These are phyloP conservation scores for Cervus canadensis DNA, from an alignment of 2,113 vertebrate genomes.

Conservation along the genomic window DNA sequence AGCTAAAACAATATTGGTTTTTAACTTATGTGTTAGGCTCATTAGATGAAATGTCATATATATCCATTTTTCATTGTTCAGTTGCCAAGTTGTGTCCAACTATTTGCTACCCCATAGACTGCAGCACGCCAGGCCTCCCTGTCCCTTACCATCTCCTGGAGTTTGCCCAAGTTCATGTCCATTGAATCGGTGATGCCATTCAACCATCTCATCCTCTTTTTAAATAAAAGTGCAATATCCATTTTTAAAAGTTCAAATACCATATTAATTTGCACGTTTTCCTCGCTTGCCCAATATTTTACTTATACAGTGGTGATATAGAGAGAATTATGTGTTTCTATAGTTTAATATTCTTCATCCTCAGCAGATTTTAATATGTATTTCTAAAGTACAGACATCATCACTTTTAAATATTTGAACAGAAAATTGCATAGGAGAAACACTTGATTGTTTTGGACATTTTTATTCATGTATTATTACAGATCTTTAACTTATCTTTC, in stretches of 20 bases:
- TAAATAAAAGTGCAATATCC: not conserved
- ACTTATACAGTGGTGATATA: not conserved
- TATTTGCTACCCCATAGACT: not conserved
- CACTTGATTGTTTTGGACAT: not conserved
- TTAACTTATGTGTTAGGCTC: not conserved
- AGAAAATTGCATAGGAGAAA: not conserved
- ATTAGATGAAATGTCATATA: not conserved
- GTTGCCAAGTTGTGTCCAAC: not conserved
- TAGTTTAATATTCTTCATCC: not conserved
- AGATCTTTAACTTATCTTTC: conserved; percentile 7
- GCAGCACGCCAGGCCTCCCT: not conserved
- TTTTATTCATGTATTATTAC: not conserved
- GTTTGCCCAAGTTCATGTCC: not conserved
- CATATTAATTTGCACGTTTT: not conserved
- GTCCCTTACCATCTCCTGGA: not conserved
- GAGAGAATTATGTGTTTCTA: not conserved
- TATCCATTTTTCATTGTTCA: not conserved
- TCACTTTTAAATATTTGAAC: conserved; percentile 9
- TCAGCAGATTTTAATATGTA: not conserved
- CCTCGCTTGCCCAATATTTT: not conserved
- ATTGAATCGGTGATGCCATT: not conserved
- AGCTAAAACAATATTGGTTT: not conserved
- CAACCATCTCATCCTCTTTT: not conserved
- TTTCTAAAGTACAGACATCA: not conserved
- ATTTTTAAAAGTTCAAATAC: conserved; percentile 1